These are phyloP conservation scores for Portevinia maculata DNA, from an alignment of 2,888 invertebrate genomes.

Conservation along the genomic window DNA sequence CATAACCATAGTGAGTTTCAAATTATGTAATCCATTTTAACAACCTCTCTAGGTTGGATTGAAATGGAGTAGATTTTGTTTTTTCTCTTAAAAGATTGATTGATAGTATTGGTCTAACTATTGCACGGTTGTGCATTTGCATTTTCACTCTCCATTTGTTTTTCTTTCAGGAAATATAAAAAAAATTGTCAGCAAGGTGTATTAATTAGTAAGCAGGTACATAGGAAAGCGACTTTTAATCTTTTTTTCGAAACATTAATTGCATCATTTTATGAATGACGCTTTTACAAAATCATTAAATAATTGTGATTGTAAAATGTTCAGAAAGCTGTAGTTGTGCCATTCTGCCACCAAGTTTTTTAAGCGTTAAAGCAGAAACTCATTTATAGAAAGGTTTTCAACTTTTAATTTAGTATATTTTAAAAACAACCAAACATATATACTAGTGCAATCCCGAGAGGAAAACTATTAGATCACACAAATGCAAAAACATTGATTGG, in stretches of 20 bases:
- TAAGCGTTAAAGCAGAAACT: too few relatives aligned
- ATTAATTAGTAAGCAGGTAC: conserved; percentile 7
- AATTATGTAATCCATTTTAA: conserved; percentile 61
- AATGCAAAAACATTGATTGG: too few relatives aligned
- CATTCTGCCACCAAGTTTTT: too few relatives aligned
- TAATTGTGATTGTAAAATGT: too few relatives aligned
- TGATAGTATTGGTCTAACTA: conserved; percentile 17
- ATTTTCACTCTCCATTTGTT: conserved; percentile 20
- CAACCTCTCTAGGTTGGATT: conserved; percentile 27
- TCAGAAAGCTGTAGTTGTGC: too few relatives aligned
- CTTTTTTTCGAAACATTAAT: not conserved
- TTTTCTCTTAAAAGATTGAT: conserved; percentile 32
- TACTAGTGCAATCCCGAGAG: too few relatives aligned
- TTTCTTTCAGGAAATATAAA: conserved; percentile 17
- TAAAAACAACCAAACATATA: too few relatives aligned
- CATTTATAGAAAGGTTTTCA: too few relatives aligned
- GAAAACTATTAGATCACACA: too few relatives aligned
- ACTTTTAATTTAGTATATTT: too few relatives aligned
- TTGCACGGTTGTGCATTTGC: not conserved
- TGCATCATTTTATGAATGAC: too few relatives aligned
- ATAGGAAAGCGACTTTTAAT: not conserved
- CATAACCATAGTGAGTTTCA: conserved; percentile 45
- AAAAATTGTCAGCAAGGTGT: not conserved
- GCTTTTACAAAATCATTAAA: too few relatives aligned
- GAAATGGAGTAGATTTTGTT: conserved; percentile 29